phyloP scores from a whole-genome alignment of 2,888 invertebrate species.

The Amblyjoppa fuscipennis region DNA sequence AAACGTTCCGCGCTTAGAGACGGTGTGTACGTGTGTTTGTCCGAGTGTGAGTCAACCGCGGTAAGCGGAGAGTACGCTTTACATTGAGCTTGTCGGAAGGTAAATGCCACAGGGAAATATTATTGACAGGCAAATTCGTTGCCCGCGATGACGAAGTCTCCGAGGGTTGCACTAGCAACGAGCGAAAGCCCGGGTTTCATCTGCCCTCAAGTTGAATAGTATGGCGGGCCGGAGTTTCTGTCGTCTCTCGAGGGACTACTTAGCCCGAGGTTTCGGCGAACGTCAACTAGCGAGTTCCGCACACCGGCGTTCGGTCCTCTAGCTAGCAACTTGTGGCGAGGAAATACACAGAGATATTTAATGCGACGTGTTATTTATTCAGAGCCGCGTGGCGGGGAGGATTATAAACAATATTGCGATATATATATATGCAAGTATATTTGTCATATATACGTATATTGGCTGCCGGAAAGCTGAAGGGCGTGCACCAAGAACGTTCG shows the following conservation, averaged over 20 bases:
- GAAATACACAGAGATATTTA: conserved; percentile 58
- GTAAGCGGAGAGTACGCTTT: neutral
- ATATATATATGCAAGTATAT: neutral
- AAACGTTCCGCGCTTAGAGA: neutral
- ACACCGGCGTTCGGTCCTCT: neutral
- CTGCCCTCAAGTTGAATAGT: conserved; percentile 52
- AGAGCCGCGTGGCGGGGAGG: neutral
- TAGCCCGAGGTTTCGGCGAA: conserved; percentile 62
- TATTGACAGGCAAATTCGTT: conserved; percentile 55
- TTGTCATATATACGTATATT: neutral
- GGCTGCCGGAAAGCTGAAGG: too few relatives aligned
- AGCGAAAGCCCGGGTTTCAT: conserved; percentile 29
- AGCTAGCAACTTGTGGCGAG: conserved; percentile 41
- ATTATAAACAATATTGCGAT: conserved; percentile 38
- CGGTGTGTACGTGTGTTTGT: neutral
- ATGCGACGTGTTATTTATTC: conserved; percentile 60
- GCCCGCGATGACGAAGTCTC: conserved; percentile 27
- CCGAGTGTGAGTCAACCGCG: neutral
- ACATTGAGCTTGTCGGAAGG: neutral
- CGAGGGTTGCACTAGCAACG: conserved; percentile 10
- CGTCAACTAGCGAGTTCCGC: conserved; percentile 51
- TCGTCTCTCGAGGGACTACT: conserved; percentile 61
- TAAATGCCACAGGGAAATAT: conserved; percentile 49
- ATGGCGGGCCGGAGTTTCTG: conserved; percentile 32
- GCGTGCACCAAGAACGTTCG: neutral